Conservation (phyloP, 2,797 vertebrate species). For the Falco rusticolus region DNA sequence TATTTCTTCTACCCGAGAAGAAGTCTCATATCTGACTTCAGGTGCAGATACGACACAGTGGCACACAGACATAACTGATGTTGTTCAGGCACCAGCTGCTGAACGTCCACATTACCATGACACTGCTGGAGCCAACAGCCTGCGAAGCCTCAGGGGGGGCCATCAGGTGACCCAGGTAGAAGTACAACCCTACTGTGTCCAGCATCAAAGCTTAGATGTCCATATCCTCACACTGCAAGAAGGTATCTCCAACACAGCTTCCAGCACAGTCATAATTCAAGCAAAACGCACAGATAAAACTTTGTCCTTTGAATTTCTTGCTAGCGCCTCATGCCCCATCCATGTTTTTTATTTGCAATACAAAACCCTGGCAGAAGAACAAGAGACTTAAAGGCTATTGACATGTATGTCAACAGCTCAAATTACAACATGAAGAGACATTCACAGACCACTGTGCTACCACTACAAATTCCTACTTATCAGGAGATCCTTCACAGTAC, state of each 20-base stretch:
- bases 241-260: background rate
- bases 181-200: background rate
- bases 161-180: background rate
- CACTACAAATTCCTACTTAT: background rate
- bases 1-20: background rate
- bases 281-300: background rate
- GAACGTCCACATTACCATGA: background rate
- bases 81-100: background rate
- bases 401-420: background rate
- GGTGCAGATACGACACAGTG: background rate
- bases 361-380: background rate
- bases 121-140: background rate
- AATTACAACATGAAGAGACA: background rate
- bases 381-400: background rate
- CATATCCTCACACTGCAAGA: background rate
- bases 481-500: background rate
- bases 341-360: background rate
- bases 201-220: background rate
- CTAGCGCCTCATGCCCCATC: background rate
- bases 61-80: background rate
- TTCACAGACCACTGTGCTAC: no score
- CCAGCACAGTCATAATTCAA: background rate
- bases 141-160: accelerated
- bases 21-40: background rate
- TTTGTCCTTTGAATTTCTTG: background rate